Base-by-base conservation (phyloP, 1,140 invertebrate genomes). In the Papilio polytes region DNA sequence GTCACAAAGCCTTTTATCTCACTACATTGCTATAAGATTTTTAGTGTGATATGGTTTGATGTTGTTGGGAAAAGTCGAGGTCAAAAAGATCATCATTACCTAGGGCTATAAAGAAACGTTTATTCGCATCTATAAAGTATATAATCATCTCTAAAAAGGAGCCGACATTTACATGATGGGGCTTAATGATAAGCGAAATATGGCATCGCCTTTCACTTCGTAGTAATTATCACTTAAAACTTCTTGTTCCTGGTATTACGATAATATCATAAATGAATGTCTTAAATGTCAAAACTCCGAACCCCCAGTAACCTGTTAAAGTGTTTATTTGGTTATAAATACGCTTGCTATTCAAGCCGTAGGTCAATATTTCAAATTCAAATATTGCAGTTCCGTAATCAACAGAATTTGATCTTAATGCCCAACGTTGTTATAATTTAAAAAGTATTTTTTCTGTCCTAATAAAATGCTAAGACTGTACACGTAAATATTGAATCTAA, bases 401-500 rank as follows among this genome's bases (percentile, higher is more conserved):
- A 18, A 18, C 48, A 18, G 15, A 15, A 51, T 51, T 51, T 51
- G 15, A 51, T 51, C 13, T 51, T 0, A 51, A 18, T 51, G 48
- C 12, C 10, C 15, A 18, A 51, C 15, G 18, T 51, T 15, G 48
- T 51, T 18, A 51, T 4, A 10, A 51, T 18, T 51, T 51, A 51
- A 59, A 20, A 18, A 59, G 56, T 20, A 59, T 20, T 22, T n/a
- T 59, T 59, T 59, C 7, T 20, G 56, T 59, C n/a, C 20, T 8
- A 59, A n/a, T 20, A 4, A 59, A 20, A 59, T 59, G 1, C 56
- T 20, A 59, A 59, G 18, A 9, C 7, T 56, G 18, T 22, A 10
- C 9, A 63, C 20, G 46, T 59, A 59, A 81, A 81, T 72, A 81
- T 81, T 63, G 74, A 70, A 31, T 56, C 59, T 66, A 63, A 76